phyloP scores from a whole-genome alignment of 2,797 vertebrate genomes.

The Trachops cirrhosus region DNA sequence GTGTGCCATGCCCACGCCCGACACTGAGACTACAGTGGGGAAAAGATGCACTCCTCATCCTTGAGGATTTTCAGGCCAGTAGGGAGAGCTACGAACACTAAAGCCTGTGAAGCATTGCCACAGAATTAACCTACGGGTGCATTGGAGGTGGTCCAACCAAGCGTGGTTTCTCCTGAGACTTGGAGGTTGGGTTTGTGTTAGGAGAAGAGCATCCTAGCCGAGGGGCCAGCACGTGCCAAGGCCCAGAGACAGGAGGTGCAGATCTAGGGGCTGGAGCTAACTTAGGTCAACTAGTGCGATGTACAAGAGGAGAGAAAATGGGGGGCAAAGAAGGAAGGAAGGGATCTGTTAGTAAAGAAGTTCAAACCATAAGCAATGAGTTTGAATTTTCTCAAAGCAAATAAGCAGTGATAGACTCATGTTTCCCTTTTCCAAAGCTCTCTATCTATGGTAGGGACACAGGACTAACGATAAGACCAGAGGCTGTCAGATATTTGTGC shows the following conservation, averaged over 20 bases:
- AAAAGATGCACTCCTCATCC: neutral
- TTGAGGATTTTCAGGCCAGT: neutral
- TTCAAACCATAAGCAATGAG: neutral
- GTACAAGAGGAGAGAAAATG: neutral
- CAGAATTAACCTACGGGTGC: neutral
- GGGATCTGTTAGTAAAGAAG: neutral
- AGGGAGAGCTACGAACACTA: neutral
- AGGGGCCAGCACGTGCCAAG: neutral
- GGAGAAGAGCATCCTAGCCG: neutral
- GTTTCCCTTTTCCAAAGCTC: neutral
- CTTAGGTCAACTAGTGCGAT: neutral
- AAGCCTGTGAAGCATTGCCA: neutral
- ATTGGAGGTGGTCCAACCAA: neutral
- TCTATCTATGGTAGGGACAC: neutral
- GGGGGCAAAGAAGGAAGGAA: neutral
- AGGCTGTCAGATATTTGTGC: neutral
- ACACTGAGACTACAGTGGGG: neutral
- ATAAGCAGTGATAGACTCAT: neutral
- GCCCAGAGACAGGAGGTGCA: neutral
- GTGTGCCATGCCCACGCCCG: accelerated
- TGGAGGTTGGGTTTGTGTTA: neutral
- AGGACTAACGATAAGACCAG: neutral
- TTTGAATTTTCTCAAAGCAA: neutral
- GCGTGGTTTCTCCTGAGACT: neutral
- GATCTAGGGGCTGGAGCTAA: neutral